Evolutionary conservation across 1,140 invertebrate genomes (phyloP), one percentile per base, ranked within the genome.

Genomic region (Venturia canescens): DNA sequence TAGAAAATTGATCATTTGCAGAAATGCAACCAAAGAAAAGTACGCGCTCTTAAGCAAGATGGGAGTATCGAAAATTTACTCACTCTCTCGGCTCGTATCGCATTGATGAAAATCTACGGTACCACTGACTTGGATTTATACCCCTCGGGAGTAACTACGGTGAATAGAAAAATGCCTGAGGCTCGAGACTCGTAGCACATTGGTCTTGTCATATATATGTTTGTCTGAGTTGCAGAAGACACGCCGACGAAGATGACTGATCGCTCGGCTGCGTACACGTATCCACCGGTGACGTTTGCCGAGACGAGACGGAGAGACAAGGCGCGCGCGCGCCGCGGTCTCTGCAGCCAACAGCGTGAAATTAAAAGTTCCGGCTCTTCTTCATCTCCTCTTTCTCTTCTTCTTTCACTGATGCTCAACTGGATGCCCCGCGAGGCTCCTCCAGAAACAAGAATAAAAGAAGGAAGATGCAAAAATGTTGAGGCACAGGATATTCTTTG

Each of bases 321-420:
- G 21, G 60, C 60, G 21, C 60, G 4, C 60, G 4, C 60, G 7
- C 21, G 26, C 69, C 50, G 66, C 63, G 66, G 80, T 70, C 80
- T 83, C 82, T 83, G 82, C 80, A 83, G 74, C 82, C 82, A 83
- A 81, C 82, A 83, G 80, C 82, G 82, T 83, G 82, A 83, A 83
- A 83, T 83, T 83, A 83, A 83, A 83, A 83, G 80, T 81, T 83
- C 82, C 82, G 77, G 75, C 71, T 76, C 31, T 66, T 77, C 75
- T 77, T 31, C 29, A 31, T 63, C 75, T 76, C 13, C 66, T 38
- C 27, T 44, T 77, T 60, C 18, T 76, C 72, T 76, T 34, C 26
- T 63, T 63, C 50, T 76, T 76, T 27, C 29, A 7, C 27, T 60
- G 50, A n/a, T 76, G 16, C 72, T 63, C 15, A 76, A 38, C 13